A percentile compares a stretch with the other conserved stretches of the same genome.
Evolutionary conservation across 2,113 vertebrate genomes (phyloP).

Genomic region (Ictidomys tridecemlineatus): DNA sequence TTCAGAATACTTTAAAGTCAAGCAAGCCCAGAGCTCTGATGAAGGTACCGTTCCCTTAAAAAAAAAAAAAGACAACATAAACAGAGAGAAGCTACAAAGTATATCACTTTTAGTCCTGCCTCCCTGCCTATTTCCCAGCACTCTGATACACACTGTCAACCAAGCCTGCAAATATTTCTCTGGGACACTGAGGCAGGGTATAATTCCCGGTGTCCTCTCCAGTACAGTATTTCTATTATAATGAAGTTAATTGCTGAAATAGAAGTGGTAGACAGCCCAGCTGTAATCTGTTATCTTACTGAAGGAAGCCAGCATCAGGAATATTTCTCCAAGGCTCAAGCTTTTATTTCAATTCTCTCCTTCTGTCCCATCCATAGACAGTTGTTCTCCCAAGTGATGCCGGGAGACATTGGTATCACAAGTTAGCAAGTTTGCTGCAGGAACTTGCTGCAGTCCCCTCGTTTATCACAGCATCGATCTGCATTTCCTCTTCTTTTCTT

Average conservation of each 20-base stretch:
- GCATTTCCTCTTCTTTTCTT: slow-evolving; percentile 37
- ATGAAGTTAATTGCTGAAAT: slow-evolving; percentile 62
- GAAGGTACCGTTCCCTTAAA: background rate
- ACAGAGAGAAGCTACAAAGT: background rate
- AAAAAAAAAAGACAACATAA: background rate
- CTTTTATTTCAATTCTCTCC: slow-evolving; percentile 29
- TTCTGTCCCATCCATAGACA: slow-evolving; percentile 3
- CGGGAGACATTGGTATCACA: slow-evolving; percentile 4
- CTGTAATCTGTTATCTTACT: slow-evolving; percentile 58
- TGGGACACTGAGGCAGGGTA: background rate
- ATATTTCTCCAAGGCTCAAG: slow-evolving; percentile 38
- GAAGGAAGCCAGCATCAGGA: slow-evolving; percentile 54
- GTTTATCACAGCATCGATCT: slow-evolving; percentile 30
- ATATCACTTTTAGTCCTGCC: background rate
- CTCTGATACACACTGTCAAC: background rate
- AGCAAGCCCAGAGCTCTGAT: background rate
- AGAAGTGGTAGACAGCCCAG: slow-evolving; percentile 74
- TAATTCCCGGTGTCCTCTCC: background rate
- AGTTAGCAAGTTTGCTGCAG: background rate
- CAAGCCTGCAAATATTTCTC: background rate
- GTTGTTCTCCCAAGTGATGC: background rate
- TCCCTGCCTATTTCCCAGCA: background rate
- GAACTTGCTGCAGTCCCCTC: background rate
- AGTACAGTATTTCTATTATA: background rate
- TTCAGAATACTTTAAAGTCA: background rate